These are phyloP conservation scores for Phortica variegata DNA, from an alignment of 1,140 invertebrate species.

Conservation along the genomic window DNA sequence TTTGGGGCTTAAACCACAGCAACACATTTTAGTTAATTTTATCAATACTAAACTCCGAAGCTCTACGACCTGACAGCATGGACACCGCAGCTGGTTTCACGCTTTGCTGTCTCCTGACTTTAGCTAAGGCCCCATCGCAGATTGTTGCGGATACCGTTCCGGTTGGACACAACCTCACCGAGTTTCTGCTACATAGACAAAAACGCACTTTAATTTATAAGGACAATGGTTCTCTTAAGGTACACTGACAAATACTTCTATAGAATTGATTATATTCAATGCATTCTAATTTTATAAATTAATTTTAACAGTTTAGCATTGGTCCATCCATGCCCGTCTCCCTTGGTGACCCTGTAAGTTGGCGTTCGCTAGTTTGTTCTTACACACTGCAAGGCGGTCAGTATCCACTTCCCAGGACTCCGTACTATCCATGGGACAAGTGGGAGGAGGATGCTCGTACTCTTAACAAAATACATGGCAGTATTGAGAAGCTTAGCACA, in stretches of 20 bases:
- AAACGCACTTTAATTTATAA: constrained; percentile 37
- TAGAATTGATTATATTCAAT: neutral
- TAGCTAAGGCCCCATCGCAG: no score
- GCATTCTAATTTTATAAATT: neutral
- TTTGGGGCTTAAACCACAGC: no score
- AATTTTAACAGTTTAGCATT: constrained; percentile 33
- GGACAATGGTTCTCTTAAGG: constrained; percentile 35
- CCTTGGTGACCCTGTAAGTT: constrained; percentile 39
- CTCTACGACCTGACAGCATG: no score
- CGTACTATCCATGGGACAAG: constrained; percentile 49
- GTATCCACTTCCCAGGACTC: constrained; percentile 36
- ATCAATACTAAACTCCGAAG: no score
- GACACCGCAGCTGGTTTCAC: no score
- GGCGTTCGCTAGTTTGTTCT: constrained; percentile 41
- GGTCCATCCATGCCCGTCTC: constrained; percentile 38
- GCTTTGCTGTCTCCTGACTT: no score
- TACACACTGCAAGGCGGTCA: constrained; percentile 42
- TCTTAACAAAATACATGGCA: constrained; percentile 25
- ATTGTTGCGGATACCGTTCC: no score
- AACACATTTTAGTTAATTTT: no score
- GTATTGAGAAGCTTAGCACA: constrained; percentile 32
- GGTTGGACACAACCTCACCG: constrained; percentile 36
- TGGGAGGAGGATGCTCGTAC: constrained; percentile 44
- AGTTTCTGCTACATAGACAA: constrained; percentile 34
- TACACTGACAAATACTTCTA: neutral